Evolutionary conservation across 2,113 vertebrate genomes (phyloP).

Genomic region (Haliaeetus leucogaster): DNA sequence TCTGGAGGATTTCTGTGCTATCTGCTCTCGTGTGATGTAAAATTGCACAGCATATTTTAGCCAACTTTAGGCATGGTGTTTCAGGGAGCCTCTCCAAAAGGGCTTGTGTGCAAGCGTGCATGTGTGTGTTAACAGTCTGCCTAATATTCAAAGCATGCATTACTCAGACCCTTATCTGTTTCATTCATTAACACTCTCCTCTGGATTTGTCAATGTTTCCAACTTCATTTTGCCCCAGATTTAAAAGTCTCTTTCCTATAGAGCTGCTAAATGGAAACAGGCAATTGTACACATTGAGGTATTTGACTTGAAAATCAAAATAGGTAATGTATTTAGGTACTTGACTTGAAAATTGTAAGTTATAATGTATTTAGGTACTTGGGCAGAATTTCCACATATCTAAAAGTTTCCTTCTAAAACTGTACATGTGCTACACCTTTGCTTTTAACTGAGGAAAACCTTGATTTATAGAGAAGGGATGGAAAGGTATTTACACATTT

Average conservation of each 20-base stretch:
- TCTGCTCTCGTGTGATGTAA: not conserved
- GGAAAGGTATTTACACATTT: not conserved
- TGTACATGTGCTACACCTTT: not conserved
- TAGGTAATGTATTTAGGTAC: not conserved
- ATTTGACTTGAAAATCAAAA: not conserved
- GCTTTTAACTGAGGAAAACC: not conserved
- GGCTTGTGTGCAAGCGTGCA: not conserved
- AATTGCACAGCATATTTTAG: not conserved
- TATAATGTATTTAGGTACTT: not conserved
- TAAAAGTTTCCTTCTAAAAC: not conserved
- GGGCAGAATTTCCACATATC: not conserved
- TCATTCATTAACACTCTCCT: not conserved
- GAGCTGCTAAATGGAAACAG: not conserved
- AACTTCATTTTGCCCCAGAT: not conserved
- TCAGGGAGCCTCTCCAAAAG: not conserved
- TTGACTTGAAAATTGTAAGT: not conserved
- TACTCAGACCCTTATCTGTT: not conserved
- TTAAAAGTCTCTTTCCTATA: not conserved
- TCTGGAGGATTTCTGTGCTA: not conserved
- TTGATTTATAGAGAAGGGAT: not conserved
- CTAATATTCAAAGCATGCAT: not conserved
- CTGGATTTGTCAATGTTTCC: not conserved
- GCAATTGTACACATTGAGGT: not conserved
- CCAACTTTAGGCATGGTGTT: not conserved
- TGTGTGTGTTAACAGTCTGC: not conserved